These are phyloP conservation scores for Rhagophthalmus giganteus DNA, from an alignment of 2,888 invertebrate genomes.

Conservation along the genomic window DNA sequence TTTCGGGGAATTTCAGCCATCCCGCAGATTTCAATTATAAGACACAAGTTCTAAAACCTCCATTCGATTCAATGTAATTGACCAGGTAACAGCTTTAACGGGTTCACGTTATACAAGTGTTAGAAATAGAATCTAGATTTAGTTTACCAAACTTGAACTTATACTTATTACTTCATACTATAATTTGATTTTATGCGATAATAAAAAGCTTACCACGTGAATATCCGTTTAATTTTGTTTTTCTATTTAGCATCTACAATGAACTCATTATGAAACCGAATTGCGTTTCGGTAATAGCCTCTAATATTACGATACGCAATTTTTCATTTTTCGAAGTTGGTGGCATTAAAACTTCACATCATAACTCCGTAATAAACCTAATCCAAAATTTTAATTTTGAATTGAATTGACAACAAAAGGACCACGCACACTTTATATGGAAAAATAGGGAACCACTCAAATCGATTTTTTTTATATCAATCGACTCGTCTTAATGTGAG, in stretches of 20 bases:
- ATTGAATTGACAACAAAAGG: too few species aligned
- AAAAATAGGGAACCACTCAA: too few species aligned
- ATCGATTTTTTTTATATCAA: too few species aligned
- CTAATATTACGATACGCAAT: too few species aligned
- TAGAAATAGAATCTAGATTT: slow-evolving; percentile 48
- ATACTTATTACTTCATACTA: slow-evolving; percentile 22
- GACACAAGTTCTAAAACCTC: slow-evolving; percentile 53
- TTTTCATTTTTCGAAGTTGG: too few species aligned
- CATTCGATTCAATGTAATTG: slow-evolving; percentile 56
- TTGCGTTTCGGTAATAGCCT: too few species aligned
- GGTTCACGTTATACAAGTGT: slow-evolving; percentile 51
- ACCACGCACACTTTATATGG: too few species aligned
- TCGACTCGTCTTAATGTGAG: too few species aligned
- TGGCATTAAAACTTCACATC: not conserved
- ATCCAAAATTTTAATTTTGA: too few species aligned
- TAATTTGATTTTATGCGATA: slow-evolving; percentile 5
- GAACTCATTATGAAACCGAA: too few species aligned
- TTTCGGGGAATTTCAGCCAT: slow-evolving; percentile 55
- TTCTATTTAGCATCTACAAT: too few species aligned
- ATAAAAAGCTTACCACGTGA: not conserved
- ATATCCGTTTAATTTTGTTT: not conserved
- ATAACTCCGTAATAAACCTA: too few species aligned
- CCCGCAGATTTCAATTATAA: slow-evolving; percentile 57
- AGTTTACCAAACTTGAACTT: slow-evolving; percentile 49
- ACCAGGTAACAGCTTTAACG: slow-evolving; percentile 56